phyloP scores from a whole-genome alignment of 1,140 invertebrate genomes.

The Macrocentrus cingulum region DNA sequence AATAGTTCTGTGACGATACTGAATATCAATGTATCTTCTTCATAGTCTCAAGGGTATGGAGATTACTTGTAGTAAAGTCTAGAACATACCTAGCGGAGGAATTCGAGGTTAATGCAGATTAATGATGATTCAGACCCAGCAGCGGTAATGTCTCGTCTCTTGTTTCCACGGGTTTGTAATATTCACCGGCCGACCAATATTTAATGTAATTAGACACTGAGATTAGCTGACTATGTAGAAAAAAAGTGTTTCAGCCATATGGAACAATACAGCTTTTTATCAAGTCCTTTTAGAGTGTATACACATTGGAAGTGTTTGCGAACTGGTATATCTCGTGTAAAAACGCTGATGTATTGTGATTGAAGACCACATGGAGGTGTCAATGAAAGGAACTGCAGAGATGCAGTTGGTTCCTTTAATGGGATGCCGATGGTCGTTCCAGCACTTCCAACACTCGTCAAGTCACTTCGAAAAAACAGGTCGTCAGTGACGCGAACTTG shows the following conservation, averaged over 20 bases:
- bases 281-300: too few species aligned
- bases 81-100: slow-evolving; percentile 26
- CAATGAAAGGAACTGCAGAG: slow-evolving; percentile 2
- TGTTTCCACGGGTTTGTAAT: too few species aligned
- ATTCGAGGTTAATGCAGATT: slow-evolving; percentile 57
- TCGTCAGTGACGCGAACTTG: slow-evolving; percentile 9
- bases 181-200: too few species aligned
- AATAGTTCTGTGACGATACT: too few species aligned
- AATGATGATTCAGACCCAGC: slow-evolving; percentile 55
- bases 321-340: background rate
- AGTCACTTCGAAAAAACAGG: slow-evolving; percentile 15
- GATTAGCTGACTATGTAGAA: too few species aligned
- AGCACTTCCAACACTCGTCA: background rate
- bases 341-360: slow-evolving; percentile 1
- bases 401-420: slow-evolving; percentile 5
- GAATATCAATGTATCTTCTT: background rate
- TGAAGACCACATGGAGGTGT: slow-evolving; percentile 8
- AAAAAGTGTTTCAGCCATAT: too few species aligned
- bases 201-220: too few species aligned
- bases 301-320: too few species aligned
- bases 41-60: background rate
- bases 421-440: slow-evolving; percentile 8
- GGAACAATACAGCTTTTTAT: too few species aligned
- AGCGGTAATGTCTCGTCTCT: slow-evolving; percentile 23
- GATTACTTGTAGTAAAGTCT: slow-evolving; percentile 13